Evolutionary conservation across 2,888 invertebrate genomes (phyloP), one percentile per base, ranked within the genome.

Genomic region (Aphidoletes aphidimyza): DNA sequence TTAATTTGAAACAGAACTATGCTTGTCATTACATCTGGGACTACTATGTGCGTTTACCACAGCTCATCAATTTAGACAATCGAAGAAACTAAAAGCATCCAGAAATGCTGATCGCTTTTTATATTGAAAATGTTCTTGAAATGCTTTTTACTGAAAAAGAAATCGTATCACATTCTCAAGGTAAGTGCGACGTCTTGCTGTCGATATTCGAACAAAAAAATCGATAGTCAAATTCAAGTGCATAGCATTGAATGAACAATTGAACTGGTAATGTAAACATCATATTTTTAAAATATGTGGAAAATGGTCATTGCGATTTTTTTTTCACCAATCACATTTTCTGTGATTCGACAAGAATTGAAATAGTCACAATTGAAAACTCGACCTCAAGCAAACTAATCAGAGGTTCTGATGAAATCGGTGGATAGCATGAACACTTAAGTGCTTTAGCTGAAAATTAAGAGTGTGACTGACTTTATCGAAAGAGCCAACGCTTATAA

Each of bases 81-180:
- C 30, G 69, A 54, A 22, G 54, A n/a, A 19, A 47, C 8, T 47
- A 19, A 11, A 47, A 47, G 22, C 54, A 54, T 54, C 54, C 54
- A 54, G 54, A 3, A 22, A 54, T 26, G 22, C 22, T 69, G 26
- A 3, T 0, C 54, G 47, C n/a, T 69, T 5, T 69, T 30, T 69
- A 69, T n/a, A 30, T 17, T 30, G 30, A n/a, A 14, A 69, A 69
- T 69, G 69, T 69, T 69, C 69, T 69, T 69, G 69, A 69, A 69
- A 69, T 69, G 69, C 69, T 69, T 69, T 69, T 69, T 11, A 30
- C 9, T 69, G 69, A 69, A 30, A 69, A 69, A 14, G 11, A 34
- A 69, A 69, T 30, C 30, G 69, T 30, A 30, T 0, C 26, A 54
- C 19, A n/a, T 54, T 54, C 22, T 22, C 22, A 54, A 54, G 54